Base-by-base conservation (phyloP, 2,888 invertebrate genomes). In the Hecatera dysodea region DNA sequence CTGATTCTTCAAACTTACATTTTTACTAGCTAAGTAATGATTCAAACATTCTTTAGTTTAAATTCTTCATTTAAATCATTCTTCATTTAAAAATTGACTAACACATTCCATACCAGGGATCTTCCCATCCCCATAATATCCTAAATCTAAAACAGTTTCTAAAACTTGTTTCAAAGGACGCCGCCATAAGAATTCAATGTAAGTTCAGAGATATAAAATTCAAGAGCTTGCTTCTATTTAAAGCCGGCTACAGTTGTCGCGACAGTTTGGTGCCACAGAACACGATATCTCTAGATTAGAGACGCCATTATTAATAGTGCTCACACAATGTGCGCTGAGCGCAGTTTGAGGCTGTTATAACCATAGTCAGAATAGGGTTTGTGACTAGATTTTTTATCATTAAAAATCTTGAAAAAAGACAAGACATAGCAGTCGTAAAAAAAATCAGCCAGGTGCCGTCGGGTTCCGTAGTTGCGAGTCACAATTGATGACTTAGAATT, bases 151-250 rank as follows among this genome's bases (percentile, higher is more conserved):
- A 60, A 63, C 42, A 50, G 64, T 44, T 67, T 27, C 56, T 36
- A 67, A 78, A 77, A 57, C 72, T 72, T 74, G 71, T 68, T 62
- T 53, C 62, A 75, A 48, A 62, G 66, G 50, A 27, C 56, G 53
- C 22, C 22, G 48, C 46, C 42, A 15, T 36, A 68, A 68, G 68
- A 72, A 83, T 83, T 83, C 78, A 81, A 86, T 81, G 81, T 71
- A 81, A 84, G 83, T 82, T 85, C 9, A 78, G 63, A 72, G 75
- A 83, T 84, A 83, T 79, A 81, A 84, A 88, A 86, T 84, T 81
- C 84, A 80, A 85, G 77, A 84, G 77, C 73, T 75, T 64, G 80
- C 84, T 84, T 87, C 81, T 88, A 86, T 88, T 85, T 82, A 81
- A 83, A 83, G 77, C 71, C 52, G 73, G 69, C 62, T 56, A 68